phyloP scores from a whole-genome alignment of 2,888 invertebrate genomes.

The Leptopterna dolabrata region DNA sequence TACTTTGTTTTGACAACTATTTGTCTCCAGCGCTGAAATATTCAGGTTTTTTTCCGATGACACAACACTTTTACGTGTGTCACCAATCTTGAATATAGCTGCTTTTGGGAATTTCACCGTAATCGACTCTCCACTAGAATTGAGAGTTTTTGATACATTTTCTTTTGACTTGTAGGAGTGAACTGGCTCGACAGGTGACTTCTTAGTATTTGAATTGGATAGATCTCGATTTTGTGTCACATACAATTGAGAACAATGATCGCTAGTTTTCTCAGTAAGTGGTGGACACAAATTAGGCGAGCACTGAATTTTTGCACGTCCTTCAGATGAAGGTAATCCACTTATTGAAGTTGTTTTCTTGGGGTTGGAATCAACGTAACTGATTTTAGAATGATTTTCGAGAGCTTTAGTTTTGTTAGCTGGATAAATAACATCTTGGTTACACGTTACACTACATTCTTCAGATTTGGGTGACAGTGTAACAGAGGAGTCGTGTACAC shows the following conservation, averaged over 20 bases:
- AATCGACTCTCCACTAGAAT: background rate
- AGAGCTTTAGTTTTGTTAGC: too few relatives aligned
- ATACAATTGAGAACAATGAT: too few relatives aligned
- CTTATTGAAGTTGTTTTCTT: too few relatives aligned
- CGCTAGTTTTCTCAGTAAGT: background rate
- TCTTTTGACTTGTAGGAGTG: background rate
- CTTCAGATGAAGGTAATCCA: too few relatives aligned
- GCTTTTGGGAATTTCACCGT: slow-evolving; percentile 4
- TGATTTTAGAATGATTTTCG: too few relatives aligned
- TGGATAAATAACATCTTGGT: too few relatives aligned
- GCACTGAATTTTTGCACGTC: background rate
- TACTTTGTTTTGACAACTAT: background rate
- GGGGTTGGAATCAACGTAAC: too few relatives aligned
- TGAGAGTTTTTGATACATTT: background rate
- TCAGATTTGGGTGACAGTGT: too few relatives aligned
- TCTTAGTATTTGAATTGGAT: too few relatives aligned
- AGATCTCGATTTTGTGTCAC: too few relatives aligned
- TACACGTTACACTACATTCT: too few relatives aligned
- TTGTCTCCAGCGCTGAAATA: background rate
- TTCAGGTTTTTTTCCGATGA: background rate
- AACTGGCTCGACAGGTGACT: background rate
- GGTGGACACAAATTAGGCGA: background rate
- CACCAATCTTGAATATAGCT: background rate
- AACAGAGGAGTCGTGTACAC: too few relatives aligned
- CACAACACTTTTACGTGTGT: background rate